phyloP scores from a whole-genome alignment of 2,888 invertebrate genomes.

The Bibio marci region DNA sequence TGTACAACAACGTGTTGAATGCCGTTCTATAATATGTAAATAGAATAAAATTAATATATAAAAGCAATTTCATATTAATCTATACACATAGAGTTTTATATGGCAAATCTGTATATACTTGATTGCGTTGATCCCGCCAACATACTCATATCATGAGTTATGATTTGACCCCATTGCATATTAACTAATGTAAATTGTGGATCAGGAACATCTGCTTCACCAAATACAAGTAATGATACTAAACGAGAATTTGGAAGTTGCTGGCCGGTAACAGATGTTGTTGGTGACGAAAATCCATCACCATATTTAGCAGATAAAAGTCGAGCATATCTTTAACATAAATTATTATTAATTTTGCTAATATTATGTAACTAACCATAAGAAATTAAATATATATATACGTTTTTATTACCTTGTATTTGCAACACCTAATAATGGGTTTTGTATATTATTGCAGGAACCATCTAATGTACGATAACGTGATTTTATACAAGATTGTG shows the following conservation, averaged over 20 bases:
- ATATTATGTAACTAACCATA: no score
- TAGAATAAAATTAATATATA: background rate
- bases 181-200: slow-evolving; percentile 55
- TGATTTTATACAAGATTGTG: slow-evolving; percentile 19
- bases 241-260: slow-evolving; percentile 48
- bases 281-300: slow-evolving; percentile 37
- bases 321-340: slow-evolving; percentile 23
- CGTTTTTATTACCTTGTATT: slow-evolving; percentile 36
- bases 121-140: slow-evolving; percentile 41
- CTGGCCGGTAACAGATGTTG: slow-evolving; percentile 42
- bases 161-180: slow-evolving; percentile 43
- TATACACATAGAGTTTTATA: background rate
- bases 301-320: slow-evolving; percentile 31
- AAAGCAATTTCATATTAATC: background rate
- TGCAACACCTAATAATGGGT: slow-evolving; percentile 67
- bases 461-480: slow-evolving; percentile 72
- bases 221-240: slow-evolving; percentile 53
- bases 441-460: slow-evolving; percentile 78
- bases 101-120: slow-evolving; percentile 38
- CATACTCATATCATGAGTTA: slow-evolving; percentile 40
- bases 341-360: background rate
- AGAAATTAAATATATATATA: background rate
- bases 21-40: slow-evolving; percentile 30
- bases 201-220: slow-evolving; percentile 51
- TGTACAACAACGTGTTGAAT: slow-evolving; percentile 43